Conservation (phyloP, 64 coral and sea anemone species). For the Actinia equina region DNA sequence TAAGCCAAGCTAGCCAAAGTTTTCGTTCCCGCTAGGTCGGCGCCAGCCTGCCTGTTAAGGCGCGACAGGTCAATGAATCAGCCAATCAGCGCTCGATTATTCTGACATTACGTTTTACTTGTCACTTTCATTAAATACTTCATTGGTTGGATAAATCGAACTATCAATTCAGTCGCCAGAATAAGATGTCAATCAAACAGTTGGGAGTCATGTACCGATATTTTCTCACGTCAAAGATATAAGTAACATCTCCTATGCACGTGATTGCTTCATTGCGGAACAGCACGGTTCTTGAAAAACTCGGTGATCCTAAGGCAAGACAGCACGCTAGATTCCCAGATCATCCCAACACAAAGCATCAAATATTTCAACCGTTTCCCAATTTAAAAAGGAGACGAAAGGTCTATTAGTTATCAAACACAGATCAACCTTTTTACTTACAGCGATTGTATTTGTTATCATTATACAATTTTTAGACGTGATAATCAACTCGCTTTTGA, state of each 20-base stretch:
- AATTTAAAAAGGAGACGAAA: background rate
- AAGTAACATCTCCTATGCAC: slow-evolving; percentile 12
- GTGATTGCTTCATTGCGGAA: background rate
- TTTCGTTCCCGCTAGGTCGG: slow-evolving; percentile 84
- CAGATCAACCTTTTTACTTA: slow-evolving; percentile 42
- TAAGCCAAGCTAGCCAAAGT: slow-evolving; percentile 80
- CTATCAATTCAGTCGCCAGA: slow-evolving; percentile 81
- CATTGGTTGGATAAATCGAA: slow-evolving; percentile 90
- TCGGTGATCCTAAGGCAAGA: background rate
- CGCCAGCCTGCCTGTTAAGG: slow-evolving; percentile 78
- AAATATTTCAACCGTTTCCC: background rate
- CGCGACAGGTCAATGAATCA: slow-evolving; percentile 79
- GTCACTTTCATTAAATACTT: slow-evolving; percentile 74
- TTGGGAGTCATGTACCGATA: slow-evolving; percentile 61
- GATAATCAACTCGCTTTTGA: slow-evolving; percentile 48
- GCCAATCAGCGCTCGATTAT: slow-evolving; percentile 62
- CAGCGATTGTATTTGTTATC: slow-evolving; percentile 50
- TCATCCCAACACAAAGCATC: background rate
- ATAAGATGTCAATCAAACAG: slow-evolving; percentile 85
- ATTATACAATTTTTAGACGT: slow-evolving; percentile 54
- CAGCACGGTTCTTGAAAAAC: background rate
- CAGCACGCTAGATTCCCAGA: background rate
- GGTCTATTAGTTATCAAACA: slow-evolving; percentile 22
- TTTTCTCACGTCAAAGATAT: slow-evolving; percentile 51
- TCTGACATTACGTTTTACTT: slow-evolving; percentile 77